Evolutionary conservation across 2,888 invertebrate species (phyloP).

Genomic region (Camponotus fellah): DNA sequence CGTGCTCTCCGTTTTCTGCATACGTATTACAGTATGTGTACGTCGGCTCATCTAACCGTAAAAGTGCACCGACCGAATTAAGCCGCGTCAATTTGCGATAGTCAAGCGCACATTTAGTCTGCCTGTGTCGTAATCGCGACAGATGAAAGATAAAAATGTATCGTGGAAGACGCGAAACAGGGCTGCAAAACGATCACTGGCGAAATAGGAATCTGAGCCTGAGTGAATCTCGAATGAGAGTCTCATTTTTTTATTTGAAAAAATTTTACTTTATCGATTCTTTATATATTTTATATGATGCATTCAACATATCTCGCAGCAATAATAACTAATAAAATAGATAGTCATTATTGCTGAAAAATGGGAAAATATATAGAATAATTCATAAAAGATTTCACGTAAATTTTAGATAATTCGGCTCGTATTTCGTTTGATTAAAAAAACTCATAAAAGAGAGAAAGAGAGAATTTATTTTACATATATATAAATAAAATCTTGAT

Average conservation of each 20-base stretch:
- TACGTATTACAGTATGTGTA: conserved; percentile 64
- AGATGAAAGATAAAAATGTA: conserved; percentile 55
- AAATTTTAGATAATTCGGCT: background rate
- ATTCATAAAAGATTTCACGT: background rate
- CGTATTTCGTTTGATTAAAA: background rate
- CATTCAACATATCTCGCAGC: background rate
- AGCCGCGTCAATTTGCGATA: conserved; percentile 60
- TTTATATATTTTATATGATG: conserved; percentile 21
- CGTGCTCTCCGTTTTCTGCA: conserved; percentile 72
- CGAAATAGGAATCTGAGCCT: conserved; percentile 7
- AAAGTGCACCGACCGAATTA: conserved; percentile 56
- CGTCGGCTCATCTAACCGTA: conserved; percentile 57
- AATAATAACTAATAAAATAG: conserved; percentile 6
- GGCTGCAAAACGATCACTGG: conserved; percentile 43
- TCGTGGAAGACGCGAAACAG: conserved; percentile 57
- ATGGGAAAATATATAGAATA: background rate
- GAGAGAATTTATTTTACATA: background rate
- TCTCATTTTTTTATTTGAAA: conserved; percentile 7
- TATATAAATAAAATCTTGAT: background rate
- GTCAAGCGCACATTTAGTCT: conserved; percentile 44
- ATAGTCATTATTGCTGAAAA: background rate
- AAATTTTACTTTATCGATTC: conserved; percentile 28
- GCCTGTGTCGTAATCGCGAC: conserved; percentile 34
- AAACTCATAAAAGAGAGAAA: background rate
- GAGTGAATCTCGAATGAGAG: conserved; percentile 29